Conservation (phyloP, 2,888 invertebrate species). For the Patella depressa region DNA sequence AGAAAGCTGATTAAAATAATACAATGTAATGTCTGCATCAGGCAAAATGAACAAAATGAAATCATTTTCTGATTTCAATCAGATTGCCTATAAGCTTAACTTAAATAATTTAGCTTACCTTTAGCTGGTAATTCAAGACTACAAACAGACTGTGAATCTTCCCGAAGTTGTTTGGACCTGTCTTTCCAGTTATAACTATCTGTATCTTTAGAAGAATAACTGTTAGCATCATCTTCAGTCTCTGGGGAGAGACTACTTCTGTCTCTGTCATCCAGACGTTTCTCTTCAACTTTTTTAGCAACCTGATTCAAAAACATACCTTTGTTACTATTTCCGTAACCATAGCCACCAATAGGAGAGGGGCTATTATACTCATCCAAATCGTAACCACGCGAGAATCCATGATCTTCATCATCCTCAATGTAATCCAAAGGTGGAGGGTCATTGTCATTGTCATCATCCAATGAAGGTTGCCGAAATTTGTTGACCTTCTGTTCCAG, state of each 20-base stretch:
- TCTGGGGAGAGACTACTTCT: not conserved
- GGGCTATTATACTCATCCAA: slow-evolving; percentile 44
- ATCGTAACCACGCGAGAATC: slow-evolving; percentile 56
- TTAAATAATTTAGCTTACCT: not conserved
- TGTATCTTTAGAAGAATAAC: slow-evolving; percentile 42
- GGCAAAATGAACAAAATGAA: not conserved
- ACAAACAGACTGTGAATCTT: slow-evolving; percentile 65
- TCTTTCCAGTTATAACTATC: slow-evolving; percentile 31
- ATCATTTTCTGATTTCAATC: not conserved
- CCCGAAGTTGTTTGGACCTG: slow-evolving; percentile 31
- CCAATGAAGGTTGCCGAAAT: slow-evolving; percentile 19
- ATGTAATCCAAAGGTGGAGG: slow-evolving; percentile 58
- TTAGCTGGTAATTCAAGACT: slow-evolving; percentile 61
- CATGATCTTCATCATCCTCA: slow-evolving; percentile 52
- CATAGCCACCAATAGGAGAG: slow-evolving; percentile 6
- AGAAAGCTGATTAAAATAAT: too few species aligned
- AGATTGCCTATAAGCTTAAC: not conserved
- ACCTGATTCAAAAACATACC: slow-evolving; percentile 9
- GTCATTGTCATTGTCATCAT: slow-evolving; percentile 43
- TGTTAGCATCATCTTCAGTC: slow-evolving; percentile 37
- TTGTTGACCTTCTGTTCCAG: slow-evolving; percentile 1
- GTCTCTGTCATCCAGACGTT: not conserved
- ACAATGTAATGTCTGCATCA: too few species aligned
- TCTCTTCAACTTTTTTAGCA: slow-evolving; percentile 4
- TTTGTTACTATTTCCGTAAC: not conserved